Conservation (phyloP, 2,888 invertebrate species). For the Plebejus argus region DNA sequence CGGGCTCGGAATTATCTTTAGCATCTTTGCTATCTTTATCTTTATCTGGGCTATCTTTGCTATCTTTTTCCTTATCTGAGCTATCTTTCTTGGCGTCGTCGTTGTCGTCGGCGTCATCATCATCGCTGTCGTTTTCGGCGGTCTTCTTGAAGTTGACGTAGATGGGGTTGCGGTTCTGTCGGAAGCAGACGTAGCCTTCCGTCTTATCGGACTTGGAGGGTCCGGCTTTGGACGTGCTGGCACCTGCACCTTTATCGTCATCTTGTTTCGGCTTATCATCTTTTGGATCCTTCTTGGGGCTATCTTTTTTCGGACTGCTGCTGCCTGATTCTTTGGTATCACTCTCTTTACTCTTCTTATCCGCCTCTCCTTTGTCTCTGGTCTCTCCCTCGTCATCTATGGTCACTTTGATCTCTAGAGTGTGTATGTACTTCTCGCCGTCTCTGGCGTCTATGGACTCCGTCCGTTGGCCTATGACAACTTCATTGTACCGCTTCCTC, state of each 20-base stretch:
- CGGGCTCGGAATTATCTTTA: background rate
- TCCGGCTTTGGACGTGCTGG: constrained; percentile 22
- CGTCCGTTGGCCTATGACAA: constrained; percentile 22
- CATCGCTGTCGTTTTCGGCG: constrained; percentile 33
- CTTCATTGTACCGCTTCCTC: constrained; percentile 26
- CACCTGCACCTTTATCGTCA: constrained; percentile 22
- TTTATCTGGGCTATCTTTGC: constrained; percentile 27
- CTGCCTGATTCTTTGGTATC: background rate
- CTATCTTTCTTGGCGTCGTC: constrained; percentile 20
- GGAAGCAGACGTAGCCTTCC: constrained; percentile 31
- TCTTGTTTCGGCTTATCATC: constrained; percentile 7
- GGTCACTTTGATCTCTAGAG: constrained; percentile 24
- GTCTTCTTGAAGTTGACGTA: constrained; percentile 34
- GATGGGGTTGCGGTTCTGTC: constrained; percentile 28
- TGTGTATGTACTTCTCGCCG: constrained; percentile 29
- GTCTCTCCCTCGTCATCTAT: constrained; percentile 31
- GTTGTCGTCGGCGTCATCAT: constrained; percentile 27
- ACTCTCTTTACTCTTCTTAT: constrained; percentile 18
- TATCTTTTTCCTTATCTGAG: constrained; percentile 32
- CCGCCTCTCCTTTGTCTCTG: constrained; percentile 13
- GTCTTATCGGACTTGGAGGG: constrained; percentile 24
- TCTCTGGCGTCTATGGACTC: constrained; percentile 28
- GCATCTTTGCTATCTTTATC: constrained; percentile 25
- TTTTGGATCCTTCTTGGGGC: constrained; percentile 21
- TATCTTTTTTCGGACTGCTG: background rate